A percentile compares a stretch with the other conserved stretches of the same genome.
Conservation (phyloP, 2,797 vertebrate species). For the Molossus molossus region DNA sequence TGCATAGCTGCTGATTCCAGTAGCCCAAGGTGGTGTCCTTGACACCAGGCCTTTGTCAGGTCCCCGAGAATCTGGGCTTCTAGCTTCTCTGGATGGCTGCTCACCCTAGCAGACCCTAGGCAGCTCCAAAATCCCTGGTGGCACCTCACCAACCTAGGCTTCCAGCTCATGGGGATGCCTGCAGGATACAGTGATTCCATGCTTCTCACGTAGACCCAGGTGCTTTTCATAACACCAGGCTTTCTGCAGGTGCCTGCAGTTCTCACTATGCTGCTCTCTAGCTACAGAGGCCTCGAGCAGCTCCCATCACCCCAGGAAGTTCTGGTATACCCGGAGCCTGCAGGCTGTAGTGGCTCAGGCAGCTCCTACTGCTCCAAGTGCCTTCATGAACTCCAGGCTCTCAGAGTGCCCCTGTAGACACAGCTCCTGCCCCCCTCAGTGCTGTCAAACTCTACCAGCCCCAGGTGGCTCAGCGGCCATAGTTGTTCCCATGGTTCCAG, state of each 20-base stretch:
- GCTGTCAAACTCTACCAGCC: not conserved
- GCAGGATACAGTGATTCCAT: rapidly evolving
- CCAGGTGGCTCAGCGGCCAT: not conserved
- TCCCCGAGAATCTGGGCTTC: not conserved
- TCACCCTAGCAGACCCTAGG: not conserved
- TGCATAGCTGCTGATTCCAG: not conserved
- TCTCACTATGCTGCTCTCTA: not conserved
- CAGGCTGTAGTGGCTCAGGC: not conserved
- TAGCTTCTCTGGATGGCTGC: not conserved
- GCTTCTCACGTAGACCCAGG: not conserved
- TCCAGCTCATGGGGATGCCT: rapidly evolving
- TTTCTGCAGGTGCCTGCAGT: not conserved
- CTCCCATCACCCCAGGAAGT: not conserved
- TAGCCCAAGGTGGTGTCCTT: not conserved
- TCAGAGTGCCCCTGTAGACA: not conserved
- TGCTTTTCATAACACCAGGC: not conserved
- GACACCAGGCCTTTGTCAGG: no score
- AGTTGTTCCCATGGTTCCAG: not conserved
- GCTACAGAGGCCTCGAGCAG: not conserved
- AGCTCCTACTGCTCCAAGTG: not conserved
- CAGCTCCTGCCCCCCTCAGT: not conserved
- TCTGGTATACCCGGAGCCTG: not conserved
- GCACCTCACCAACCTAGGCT: not conserved
- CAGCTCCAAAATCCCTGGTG: not conserved
- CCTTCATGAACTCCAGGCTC: not conserved